Evolutionary conservation across 2,797 vertebrate genomes (phyloP).

Genomic region (Rhadinocentrus ornatus): DNA sequence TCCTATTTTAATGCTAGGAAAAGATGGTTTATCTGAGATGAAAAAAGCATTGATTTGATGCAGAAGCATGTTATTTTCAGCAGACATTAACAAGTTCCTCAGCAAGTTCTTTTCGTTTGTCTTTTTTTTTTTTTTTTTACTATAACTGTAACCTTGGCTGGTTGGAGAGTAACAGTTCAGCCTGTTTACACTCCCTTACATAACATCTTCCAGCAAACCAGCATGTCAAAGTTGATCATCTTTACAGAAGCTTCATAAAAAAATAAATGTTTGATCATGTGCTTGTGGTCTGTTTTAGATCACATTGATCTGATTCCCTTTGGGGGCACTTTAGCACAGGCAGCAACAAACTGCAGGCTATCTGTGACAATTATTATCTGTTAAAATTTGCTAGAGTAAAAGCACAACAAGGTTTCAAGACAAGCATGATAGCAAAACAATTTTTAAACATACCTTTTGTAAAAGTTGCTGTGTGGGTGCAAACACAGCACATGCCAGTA

Average conservation of each 20-base stretch:
- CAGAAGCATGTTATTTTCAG: slow-evolving; percentile 37
- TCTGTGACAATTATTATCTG: neutral
- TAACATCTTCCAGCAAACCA: slow-evolving; percentile 41
- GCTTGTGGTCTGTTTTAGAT: slow-evolving; percentile 26
- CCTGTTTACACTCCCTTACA: slow-evolving; percentile 24
- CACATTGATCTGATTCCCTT: slow-evolving; percentile 21
- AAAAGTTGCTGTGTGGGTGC: slow-evolving; percentile 92
- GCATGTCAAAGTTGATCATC: slow-evolving; percentile 33
- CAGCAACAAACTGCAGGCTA: slow-evolving; percentile 2
- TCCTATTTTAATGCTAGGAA: slow-evolving; percentile 6
- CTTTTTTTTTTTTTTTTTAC: slow-evolving; percentile 16
- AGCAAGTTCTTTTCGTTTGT: slow-evolving; percentile 25
- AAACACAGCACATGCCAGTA: slow-evolving; percentile 98
- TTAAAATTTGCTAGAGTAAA: neutral
- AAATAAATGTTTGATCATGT: slow-evolving; percentile 15
- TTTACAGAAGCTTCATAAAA: slow-evolving; percentile 29
- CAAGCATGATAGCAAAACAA: neutral
- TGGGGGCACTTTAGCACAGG: slow-evolving; percentile 11
- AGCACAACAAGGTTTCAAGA: neutral
- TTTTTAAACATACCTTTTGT: slow-evolving; percentile 89
- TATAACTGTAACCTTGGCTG: slow-evolving; percentile 29
- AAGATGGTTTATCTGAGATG: neutral
- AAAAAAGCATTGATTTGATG: slow-evolving; percentile 29
- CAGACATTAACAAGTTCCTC: slow-evolving; percentile 50
- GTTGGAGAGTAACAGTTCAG: slow-evolving; percentile 36